These are phyloP conservation scores for Acanthoscelides obtectus DNA, from an alignment of 2,888 invertebrate genomes.

Conservation along the genomic window DNA sequence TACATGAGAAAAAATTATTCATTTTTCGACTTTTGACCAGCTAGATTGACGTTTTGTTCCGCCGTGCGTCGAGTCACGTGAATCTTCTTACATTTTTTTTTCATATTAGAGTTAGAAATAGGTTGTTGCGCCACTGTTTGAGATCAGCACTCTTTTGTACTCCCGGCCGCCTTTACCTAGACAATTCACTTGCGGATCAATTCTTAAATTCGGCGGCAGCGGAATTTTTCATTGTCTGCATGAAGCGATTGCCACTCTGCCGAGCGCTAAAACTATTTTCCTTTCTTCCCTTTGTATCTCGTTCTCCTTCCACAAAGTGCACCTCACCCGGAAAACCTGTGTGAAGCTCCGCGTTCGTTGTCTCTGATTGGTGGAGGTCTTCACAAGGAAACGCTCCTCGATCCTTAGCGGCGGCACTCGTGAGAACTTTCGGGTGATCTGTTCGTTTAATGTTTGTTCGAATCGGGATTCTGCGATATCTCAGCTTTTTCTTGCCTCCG, in stretches of 20 bases:
- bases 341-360: background rate
- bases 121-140: background rate
- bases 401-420: background rate
- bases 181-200: slow-evolving; percentile 1
- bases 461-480: background rate
- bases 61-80: too few relatives aligned
- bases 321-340: background rate
- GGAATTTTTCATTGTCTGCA: slow-evolving; percentile 3
- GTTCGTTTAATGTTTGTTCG: background rate
- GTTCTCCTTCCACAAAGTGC: background rate
- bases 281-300: background rate
- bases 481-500: background rate
- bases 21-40: too few relatives aligned
- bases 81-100: too few relatives aligned
- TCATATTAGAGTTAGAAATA: too few relatives aligned
- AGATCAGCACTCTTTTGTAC: background rate
- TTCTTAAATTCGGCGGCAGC: background rate
- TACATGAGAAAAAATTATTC: too few relatives aligned
- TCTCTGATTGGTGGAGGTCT: background rate
- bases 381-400: background rate
- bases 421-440: background rate
- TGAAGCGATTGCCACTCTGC: slow-evolving; percentile 2
- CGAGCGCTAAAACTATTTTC: background rate
- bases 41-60: too few relatives aligned
- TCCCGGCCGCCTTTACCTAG: background rate